Evolutionary conservation across 2,797 vertebrate genomes (phyloP), one percentile per base, ranked within the genome.

Genomic region (Xenops minutus): DNA sequence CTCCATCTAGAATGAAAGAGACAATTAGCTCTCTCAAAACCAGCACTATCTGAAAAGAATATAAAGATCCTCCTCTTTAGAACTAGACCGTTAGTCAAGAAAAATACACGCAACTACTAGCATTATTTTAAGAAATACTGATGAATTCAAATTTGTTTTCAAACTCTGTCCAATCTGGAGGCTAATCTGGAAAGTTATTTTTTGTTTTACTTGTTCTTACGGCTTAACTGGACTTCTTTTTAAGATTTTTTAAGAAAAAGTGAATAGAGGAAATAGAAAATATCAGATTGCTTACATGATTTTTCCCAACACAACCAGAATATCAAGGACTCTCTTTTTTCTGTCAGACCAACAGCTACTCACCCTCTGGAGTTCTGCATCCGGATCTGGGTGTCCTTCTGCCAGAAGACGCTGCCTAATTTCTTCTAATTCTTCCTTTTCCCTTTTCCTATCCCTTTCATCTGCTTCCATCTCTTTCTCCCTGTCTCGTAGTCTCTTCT

Each of bases 401-500:
- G 99, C 99, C 95, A 99, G 95, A 97, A 99, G 99, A 88, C 99
- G 98, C 97, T 99, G 99, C 96, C 99, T 98, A 97, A 99, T 99
- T 98, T 99, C 99, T 94, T 99, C 99, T 91, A 99, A 97, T 97
- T 99, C 99, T 97, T 99, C 99, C 97, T 99, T 99, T 97, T 99
- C 99, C 66, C 99, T 98, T 97, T 99, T 99, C 96, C 99, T 98
- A 95, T 99, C 99, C 93, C 99, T 98, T 97, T 99, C 99, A 96
- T 99, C 99, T 69, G 98, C 98, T 98, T 99, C 99, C 97, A 99
- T 99, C 98, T 99, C 99, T 95, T 99, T 99, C 97, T 99, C 99
- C 84, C 99, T 95, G 97, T 99, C 99, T 98, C 99, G 97, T 95
- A 99, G 98, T 46, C 99, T 98, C 97, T 99, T 99, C 98, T 99